A percentile compares a stretch with the other conserved stretches of the same genome.
phyloP scores from a whole-genome alignment of 1,140 invertebrate species.

The Hylaeus volcanicus region DNA sequence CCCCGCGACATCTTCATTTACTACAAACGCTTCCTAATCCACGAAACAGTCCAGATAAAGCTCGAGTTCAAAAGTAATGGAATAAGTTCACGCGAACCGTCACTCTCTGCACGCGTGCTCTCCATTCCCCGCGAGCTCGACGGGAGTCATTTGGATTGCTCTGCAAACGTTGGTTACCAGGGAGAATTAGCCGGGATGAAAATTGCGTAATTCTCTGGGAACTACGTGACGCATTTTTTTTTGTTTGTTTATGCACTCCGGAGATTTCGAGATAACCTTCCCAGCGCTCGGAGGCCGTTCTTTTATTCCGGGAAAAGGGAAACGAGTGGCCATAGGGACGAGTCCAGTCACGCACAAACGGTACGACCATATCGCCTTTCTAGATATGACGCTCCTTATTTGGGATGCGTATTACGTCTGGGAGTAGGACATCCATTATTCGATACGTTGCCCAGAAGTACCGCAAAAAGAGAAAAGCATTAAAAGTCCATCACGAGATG shows the following conservation, averaged over 20 bases:
- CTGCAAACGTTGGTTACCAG: background rate
- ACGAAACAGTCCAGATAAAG: no score
- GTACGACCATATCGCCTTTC: background rate
- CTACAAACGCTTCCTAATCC: no score
- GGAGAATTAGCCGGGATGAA: background rate
- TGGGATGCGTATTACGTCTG: background rate
- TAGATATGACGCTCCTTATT: background rate
- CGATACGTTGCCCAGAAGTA: no score
- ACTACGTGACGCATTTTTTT: no score
- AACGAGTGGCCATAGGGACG: background rate
- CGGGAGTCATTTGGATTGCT: background rate
- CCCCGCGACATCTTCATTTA: no score
- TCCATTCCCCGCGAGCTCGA: no score
- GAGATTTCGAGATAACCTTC: background rate
- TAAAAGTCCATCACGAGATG: background rate
- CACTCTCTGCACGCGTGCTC: no score
- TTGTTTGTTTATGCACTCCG: no score
- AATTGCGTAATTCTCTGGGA: background rate
- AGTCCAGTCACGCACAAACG: background rate
- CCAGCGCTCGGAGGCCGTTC: background rate
- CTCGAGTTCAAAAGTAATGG: no score
- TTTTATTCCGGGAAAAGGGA: background rate
- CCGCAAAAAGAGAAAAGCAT: background rate
- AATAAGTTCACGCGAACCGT: no score
- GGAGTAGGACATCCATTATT: background rate